A percentile compares a stretch with the other conserved stretches of the same genome.
Conservation (phyloP, 2,888 invertebrate species). For the Bibio marci region DNA sequence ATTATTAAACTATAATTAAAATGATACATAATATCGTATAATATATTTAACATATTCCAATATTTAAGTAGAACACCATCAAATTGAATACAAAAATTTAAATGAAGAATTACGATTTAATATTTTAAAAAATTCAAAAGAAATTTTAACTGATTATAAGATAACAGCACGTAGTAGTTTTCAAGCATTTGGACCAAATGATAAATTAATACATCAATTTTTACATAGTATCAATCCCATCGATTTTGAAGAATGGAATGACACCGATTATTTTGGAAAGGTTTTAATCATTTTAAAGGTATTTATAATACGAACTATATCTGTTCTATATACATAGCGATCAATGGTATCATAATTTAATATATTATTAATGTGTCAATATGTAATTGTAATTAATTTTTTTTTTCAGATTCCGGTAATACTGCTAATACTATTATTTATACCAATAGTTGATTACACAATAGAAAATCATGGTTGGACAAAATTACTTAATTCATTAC, state of each 20-base stretch:
- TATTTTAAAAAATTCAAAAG: constrained; percentile 1
- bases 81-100: constrained; percentile 1
- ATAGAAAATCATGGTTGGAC: constrained; percentile 37
- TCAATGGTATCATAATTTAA: too few relatives aligned
- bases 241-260: constrained; percentile 7
- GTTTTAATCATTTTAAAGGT: constrained; percentile 7
- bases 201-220: constrained; percentile 5
- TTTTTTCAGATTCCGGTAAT: constrained; percentile 31
- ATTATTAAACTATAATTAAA: too few relatives aligned
- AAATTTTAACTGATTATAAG: neutral
- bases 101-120: neutral
- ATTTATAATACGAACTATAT: too few relatives aligned
- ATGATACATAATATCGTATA: too few relatives aligned
- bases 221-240: constrained; percentile 8
- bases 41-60: too few relatives aligned
- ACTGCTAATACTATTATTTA: constrained; percentile 33
- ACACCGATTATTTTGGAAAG: constrained; percentile 3
- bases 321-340: too few relatives aligned
- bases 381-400: neutral
- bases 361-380: neutral
- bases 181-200: neutral
- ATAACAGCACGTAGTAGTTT: neutral
- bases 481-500: constrained; percentile 34
- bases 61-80: too few relatives aligned
- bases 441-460: constrained; percentile 36